Percentiles rank a stretch among this genome's conserved stretches.
Conservation (phyloP, 2,113 vertebrate species). For the Macrotis lagotis region DNA sequence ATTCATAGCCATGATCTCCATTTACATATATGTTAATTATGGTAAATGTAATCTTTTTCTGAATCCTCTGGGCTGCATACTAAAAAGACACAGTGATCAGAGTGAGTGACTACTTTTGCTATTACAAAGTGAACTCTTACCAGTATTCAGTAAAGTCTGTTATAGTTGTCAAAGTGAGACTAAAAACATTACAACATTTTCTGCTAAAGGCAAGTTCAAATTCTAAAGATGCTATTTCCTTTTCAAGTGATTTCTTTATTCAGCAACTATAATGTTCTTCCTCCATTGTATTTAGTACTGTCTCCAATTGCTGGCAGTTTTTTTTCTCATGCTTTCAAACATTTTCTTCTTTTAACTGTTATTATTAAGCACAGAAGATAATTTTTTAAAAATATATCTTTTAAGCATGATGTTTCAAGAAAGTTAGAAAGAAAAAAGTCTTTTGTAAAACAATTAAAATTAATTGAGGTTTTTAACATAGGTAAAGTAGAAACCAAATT, state of each 20-base stretch:
- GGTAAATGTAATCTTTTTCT: constrained; percentile 91
- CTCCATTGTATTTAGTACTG: constrained; percentile 69
- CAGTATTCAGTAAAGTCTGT: constrained; percentile 79
- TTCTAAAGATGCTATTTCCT: constrained; percentile 75
- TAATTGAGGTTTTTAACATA: constrained; percentile 73
- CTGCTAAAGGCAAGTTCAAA: constrained; percentile 82
- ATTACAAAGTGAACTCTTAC: constrained; percentile 84
- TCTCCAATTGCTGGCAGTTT: constrained; percentile 62
- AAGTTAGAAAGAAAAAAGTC: constrained; percentile 75
- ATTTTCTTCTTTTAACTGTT: constrained; percentile 69
- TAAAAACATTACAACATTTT: constrained; percentile 82
- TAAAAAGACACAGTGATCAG: constrained; percentile 89
- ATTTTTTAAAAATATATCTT: constrained; percentile 71
- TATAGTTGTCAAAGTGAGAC: constrained; percentile 79
- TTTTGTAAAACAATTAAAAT: constrained; percentile 80
- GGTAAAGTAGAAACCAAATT: constrained; percentile 50
- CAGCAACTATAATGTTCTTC: constrained; percentile 65
- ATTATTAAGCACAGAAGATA: constrained; percentile 74
- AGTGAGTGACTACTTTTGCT: constrained; percentile 83
- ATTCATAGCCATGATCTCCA: constrained; percentile 93
- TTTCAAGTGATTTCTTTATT: constrained; percentile 82
- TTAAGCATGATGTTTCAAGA: constrained; percentile 73
- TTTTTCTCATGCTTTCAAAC: constrained; percentile 66
- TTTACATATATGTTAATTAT: constrained; percentile 94
- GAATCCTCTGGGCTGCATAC: constrained; percentile 91